Base-by-base conservation (phyloP, 2,888 invertebrate species). In the Drosophila borealis region DNA sequence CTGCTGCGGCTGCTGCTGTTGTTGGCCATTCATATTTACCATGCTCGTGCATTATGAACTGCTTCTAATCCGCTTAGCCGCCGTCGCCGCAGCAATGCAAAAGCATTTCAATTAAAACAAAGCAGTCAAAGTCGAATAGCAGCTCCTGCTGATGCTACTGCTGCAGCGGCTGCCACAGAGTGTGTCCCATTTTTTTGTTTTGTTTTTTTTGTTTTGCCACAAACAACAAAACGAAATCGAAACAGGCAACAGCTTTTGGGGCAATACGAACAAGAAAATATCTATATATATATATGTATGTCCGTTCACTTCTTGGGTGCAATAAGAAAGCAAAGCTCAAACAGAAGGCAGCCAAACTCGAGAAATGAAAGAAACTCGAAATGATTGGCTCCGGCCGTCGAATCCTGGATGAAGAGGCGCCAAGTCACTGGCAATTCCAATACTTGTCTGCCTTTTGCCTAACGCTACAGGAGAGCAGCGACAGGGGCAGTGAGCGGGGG, bases 41-140 rank as follows among this genome's bases (percentile, higher is more conserved):
- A 80, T 25, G 60, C 37, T 64, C 75, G 65, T 72, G 70, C 75
- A 83, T 83, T 86, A 83, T 83, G 76, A 81, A 86, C 72, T 77
- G 68, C 49, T 73, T 79, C 74, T 81, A 86, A 81, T 71, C 83
- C 80, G 79, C 80, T 86, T 86, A 83, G 71, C 59, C 61, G 56
- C 44, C 59, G 61, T 29, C 50, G 33, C 67, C 41, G 41, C 46
- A 68, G 65, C 46, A 67, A 36, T 71, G 70, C 80, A 70, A 79
- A 83, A 86, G 70, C 86, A 82, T 86, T 82, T 81, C 82, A 86
- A 86, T 82, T 82, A 82, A 77, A 86, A 72, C 81, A 77, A 83
- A 79, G 65, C 66, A 74, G 57, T 55, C 73, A 78, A 67, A 75
- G 73, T 75, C 78, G 44, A 57, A 51, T 41, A 55, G 42, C 63